These are phyloP conservation scores for Lacerta viridis DNA, from an alignment of 2,797 vertebrate species.

Conservation along the genomic window DNA sequence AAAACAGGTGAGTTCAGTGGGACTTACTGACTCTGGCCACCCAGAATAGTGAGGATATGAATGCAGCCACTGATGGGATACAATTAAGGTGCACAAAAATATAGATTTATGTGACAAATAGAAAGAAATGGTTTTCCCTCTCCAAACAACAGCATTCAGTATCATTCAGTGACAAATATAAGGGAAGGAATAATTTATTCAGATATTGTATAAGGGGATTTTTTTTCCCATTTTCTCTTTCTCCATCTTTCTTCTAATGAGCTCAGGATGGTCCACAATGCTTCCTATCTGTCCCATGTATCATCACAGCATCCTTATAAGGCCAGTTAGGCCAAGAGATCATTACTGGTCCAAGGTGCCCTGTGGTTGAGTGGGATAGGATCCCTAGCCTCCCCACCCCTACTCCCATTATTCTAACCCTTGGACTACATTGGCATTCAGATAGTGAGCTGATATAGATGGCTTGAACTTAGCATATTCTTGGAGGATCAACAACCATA, in stretches of 20 bases:
- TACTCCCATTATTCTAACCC: background rate
- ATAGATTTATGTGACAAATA: background rate
- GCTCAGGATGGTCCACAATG: background rate
- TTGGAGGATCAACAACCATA: too few relatives aligned
- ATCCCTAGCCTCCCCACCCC: background rate
- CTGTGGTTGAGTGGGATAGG: background rate
- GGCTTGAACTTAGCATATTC: background rate
- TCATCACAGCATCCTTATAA: background rate
- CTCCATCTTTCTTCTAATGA: background rate
- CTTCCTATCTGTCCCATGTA: background rate
- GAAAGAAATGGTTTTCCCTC: background rate
- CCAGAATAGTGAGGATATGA: background rate
- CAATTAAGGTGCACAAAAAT: background rate
- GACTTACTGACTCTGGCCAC: background rate
- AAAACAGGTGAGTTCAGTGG: background rate
- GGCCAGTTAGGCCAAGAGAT: background rate
- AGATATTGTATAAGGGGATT: background rate
- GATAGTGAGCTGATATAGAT: background rate
- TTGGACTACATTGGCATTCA: background rate
- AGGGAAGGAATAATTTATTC: too few relatives aligned
- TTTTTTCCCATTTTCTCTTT: too few relatives aligned
- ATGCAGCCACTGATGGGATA: background rate
- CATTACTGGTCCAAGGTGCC: background rate
- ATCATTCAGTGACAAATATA: background rate
- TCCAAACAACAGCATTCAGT: background rate